Percentiles rank a stretch among this genome's conserved stretches.
Evolutionary conservation across 2,797 vertebrate species (phyloP).

Genomic region (Aphelocoma californica): DNA sequence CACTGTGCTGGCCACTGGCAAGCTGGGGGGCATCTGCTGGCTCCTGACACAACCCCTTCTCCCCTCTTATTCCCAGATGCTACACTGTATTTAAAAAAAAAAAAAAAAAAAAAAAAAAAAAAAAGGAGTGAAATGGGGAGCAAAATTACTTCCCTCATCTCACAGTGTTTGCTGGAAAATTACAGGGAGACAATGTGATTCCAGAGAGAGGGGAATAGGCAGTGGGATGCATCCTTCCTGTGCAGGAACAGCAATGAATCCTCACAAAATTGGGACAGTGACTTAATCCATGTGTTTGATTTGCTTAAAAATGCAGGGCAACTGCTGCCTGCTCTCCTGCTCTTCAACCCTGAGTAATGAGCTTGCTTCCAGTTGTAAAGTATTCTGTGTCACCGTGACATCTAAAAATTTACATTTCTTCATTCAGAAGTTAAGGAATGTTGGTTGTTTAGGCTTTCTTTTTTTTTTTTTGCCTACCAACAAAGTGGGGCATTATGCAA

Average conservation of each 20-base stretch:
- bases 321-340: not conserved
- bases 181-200: not conserved
- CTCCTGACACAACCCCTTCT: not conserved
- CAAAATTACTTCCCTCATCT: not conserved
- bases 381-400: not conserved
- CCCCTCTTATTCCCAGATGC: not conserved
- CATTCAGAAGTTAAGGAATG: not conserved
- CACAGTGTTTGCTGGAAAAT: not conserved
- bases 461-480: not conserved
- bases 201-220: not conserved
- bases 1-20: not conserved
- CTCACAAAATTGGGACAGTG: not conserved
- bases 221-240: not conserved
- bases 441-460: not conserved
- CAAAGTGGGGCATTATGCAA: not conserved
- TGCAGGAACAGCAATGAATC: not conserved
- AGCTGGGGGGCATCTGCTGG: not conserved
- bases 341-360: not conserved
- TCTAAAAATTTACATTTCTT: not conserved
- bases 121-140: not conserved
- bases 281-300: fast-evolving
- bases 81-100: not conserved
- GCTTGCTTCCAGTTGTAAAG: not conserved
- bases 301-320: not conserved
- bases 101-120: not conserved